Conservation (phyloP, 2,888 invertebrate genomes). For the Chesias legatella region DNA sequence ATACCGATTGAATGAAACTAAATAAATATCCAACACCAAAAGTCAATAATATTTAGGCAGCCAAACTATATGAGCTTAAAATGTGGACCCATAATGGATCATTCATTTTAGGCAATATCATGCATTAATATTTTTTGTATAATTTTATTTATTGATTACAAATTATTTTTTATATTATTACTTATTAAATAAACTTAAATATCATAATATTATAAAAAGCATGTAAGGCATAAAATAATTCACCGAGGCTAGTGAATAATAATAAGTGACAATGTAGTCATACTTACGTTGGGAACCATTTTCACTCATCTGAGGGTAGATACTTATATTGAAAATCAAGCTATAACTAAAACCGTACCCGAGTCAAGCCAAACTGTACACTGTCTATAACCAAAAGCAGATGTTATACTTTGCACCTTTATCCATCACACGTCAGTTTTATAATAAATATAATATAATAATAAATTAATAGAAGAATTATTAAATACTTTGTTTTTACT, state of each 20-base stretch:
- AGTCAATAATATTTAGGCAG: not conserved
- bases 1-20: too few species aligned
- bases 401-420: constrained; percentile 29
- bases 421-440: constrained; percentile 15
- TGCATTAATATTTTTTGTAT: too few species aligned
- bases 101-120: too few species aligned
- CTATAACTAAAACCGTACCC: constrained; percentile 42
- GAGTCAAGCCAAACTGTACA: constrained; percentile 51
- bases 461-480: too few species aligned
- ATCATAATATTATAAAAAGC: constrained; percentile 14
- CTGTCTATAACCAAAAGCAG: constrained; percentile 44
- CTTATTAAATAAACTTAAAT: too few species aligned
- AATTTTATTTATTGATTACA: too few species aligned
- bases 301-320: constrained; percentile 41
- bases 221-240: constrained; percentile 16
- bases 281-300: constrained; percentile 55
- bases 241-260: constrained; percentile 31
- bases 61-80: not conserved
- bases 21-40: constrained; percentile 2
- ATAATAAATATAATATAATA: too few species aligned
- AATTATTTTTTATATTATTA: too few species aligned
- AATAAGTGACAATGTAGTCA: constrained; percentile 41
- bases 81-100: too few species aligned
- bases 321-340: constrained; percentile 44
- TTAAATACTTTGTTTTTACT: too few species aligned